phyloP scores from a whole-genome alignment of 2,113 vertebrate species.

The Laterallus jamaicensis region DNA sequence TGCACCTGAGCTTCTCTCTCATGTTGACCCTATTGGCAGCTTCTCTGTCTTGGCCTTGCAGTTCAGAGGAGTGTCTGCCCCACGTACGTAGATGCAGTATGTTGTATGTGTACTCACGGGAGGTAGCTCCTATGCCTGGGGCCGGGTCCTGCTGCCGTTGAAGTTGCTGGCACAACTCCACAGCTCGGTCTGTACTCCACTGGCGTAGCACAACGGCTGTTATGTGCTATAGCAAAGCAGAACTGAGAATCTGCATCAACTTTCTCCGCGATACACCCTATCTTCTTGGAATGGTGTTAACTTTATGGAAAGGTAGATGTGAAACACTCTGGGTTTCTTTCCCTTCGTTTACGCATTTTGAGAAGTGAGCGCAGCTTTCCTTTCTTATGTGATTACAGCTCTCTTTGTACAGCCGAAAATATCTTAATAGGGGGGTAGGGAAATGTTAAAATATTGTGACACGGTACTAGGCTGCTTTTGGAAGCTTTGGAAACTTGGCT shows the following conservation, averaged over 20 bases:
- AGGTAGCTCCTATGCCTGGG: neutral
- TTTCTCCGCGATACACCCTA: neutral
- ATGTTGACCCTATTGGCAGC: constrained; percentile 46
- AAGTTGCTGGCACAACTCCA: neutral
- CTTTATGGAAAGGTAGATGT: neutral
- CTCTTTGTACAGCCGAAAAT: neutral
- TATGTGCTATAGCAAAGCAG: neutral
- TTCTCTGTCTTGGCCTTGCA: constrained; percentile 44
- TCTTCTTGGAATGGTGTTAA: neutral
- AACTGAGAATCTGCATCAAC: neutral
- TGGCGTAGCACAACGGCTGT: fast-evolving
- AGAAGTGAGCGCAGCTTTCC: neutral
- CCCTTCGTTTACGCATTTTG: neutral
- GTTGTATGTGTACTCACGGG: neutral
- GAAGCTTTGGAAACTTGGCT: constrained; percentile 2
- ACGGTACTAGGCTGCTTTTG: neutral
- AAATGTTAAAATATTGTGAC: constrained; percentile 38
- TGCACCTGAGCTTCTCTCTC: constrained; percentile 69
- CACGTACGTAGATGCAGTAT: fast-evolving
- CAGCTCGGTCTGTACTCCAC: neutral
- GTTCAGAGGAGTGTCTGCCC: neutral
- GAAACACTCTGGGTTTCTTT: neutral
- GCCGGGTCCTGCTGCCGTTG: fast-evolving
- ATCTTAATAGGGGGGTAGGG: neutral
- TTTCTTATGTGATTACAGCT: constrained; percentile 1